Evolutionary conservation across 2,888 invertebrate genomes (phyloP).

Genomic region (Drosophila sordidapex): DNA sequence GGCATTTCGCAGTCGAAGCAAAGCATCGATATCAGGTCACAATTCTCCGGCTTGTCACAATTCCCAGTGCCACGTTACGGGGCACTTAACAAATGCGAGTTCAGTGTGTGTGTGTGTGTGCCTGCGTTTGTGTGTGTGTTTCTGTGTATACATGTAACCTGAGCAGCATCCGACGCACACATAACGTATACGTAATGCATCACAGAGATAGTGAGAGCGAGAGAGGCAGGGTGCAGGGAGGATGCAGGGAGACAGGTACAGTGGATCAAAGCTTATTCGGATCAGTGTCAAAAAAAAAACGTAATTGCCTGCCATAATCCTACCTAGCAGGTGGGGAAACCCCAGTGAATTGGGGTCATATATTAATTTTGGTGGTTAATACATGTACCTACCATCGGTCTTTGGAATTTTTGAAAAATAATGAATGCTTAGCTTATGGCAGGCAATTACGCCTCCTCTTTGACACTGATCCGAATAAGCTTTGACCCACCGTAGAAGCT

Average conservation of each 20-base stretch:
- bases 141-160: slow-evolving; percentile 25
- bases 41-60: slow-evolving; percentile 26
- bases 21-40: slow-evolving; percentile 41
- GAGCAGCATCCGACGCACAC: slow-evolving; percentile 22
- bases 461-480: too few relatives aligned
- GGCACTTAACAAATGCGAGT: slow-evolving; percentile 17
- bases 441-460: too few relatives aligned
- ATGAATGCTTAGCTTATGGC: too few relatives aligned
- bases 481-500: too few relatives aligned
- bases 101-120: slow-evolving; percentile 11
- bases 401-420: too few relatives aligned
- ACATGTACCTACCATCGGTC: too few relatives aligned
- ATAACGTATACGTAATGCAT: slow-evolving; percentile 51
- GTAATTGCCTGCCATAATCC: too few relatives aligned
- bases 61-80: slow-evolving; percentile 1
- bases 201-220: not conserved
- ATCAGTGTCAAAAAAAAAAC: too few relatives aligned
- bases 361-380: too few relatives aligned
- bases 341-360: too few relatives aligned
- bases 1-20: slow-evolving; percentile 17
- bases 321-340: too few relatives aligned
- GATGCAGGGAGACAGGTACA: not conserved
- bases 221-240: not conserved
- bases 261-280: too few relatives aligned
- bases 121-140: slow-evolving; percentile 5